Evolutionary conservation across 2,888 invertebrate genomes (phyloP).

Genomic region (Lasioglossum calceatum): DNA sequence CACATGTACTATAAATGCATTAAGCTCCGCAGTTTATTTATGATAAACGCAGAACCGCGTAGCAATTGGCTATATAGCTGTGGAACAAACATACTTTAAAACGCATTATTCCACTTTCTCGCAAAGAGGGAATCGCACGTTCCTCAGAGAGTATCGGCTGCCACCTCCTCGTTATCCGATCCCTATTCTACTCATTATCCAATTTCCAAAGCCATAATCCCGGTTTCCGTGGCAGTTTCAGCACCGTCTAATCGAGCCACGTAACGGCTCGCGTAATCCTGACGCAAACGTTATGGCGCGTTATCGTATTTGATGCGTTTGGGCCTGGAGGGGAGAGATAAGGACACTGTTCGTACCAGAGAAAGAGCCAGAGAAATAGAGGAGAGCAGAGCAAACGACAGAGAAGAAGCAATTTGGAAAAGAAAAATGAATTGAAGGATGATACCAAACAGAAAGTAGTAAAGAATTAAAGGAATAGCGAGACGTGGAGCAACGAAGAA

Average conservation of each 20-base stretch:
- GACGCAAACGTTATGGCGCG: conserved; percentile 12
- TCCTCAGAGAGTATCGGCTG: neutral
- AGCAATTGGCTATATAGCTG: no score
- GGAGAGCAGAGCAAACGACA: neutral
- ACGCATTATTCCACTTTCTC: neutral
- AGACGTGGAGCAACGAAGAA: no score
- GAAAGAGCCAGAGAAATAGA: neutral
- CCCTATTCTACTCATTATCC: conserved; percentile 4
- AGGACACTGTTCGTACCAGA: no score
- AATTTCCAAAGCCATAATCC: neutral
- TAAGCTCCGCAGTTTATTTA: no score
- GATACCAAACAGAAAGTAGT: neutral
- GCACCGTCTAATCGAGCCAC: neutral
- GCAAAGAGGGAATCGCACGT: neutral
- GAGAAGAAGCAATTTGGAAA: neutral
- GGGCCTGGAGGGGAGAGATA: conserved; percentile 8
- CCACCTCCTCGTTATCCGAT: neutral
- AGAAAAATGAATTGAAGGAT: no score
- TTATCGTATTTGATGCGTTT: neutral
- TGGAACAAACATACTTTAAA: neutral
- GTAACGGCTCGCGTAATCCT: conserved; percentile 14
- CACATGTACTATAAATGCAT: no score
- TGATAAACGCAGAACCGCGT: no score
- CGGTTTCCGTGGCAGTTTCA: neutral
- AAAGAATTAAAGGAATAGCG: no score